A percentile compares a stretch with the other conserved stretches of the same genome.
phyloP scores from a whole-genome alignment of 2,888 invertebrate species.

The Dendrolimus pini region DNA sequence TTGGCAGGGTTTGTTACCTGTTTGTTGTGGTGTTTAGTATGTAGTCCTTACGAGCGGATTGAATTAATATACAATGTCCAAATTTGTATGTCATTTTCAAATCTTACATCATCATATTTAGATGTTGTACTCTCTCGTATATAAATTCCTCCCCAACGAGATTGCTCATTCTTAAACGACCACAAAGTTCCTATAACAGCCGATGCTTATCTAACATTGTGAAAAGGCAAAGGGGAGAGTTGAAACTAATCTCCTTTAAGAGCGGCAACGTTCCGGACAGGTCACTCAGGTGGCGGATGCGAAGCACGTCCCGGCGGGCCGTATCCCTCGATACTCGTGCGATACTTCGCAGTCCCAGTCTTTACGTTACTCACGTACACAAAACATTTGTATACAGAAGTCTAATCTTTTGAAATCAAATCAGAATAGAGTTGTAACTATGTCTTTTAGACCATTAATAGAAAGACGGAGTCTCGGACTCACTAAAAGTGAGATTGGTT shows the following conservation, averaged over 20 bases:
- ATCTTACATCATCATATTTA: no score
- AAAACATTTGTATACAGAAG: background rate
- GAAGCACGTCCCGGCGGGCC: slow-evolving; percentile 19
- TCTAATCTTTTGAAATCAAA: no score
- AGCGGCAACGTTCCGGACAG: slow-evolving; percentile 22
- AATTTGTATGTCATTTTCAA: no score
- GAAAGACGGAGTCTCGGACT: no score
- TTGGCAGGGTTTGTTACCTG: no score
- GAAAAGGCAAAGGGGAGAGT: slow-evolving; percentile 34
- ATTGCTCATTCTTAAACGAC: slow-evolving; percentile 25
- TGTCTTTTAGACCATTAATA: no score
- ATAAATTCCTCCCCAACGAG: slow-evolving; percentile 1
- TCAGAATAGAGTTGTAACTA: no score
- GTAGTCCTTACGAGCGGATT: no score
- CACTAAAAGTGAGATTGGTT: no score
- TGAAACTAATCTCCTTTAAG: slow-evolving; percentile 40
- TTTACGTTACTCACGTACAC: background rate
- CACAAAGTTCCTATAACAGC: slow-evolving; percentile 21
- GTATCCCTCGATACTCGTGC: background rate
- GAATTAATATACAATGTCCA: no score
- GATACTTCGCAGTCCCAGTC: background rate
- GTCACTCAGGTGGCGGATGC: slow-evolving; percentile 27
- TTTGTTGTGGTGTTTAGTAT: no score
- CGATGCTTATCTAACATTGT: slow-evolving; percentile 32
- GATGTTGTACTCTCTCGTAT: no score